Evolutionary conservation across 1,140 invertebrate species (phyloP).

Genomic region (Argopecten irradians): DNA sequence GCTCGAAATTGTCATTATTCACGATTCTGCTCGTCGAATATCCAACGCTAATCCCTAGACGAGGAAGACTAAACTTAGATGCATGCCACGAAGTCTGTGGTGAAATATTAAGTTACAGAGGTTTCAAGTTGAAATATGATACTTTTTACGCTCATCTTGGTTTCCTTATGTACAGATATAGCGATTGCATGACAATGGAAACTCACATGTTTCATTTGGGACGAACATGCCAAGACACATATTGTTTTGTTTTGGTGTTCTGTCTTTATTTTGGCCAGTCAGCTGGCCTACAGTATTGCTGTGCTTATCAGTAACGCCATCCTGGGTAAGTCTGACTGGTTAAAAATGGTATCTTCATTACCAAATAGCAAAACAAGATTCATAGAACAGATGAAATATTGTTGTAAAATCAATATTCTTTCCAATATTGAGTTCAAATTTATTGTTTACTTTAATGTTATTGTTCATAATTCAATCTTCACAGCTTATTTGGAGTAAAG

Average conservation of each 20-base stretch:
- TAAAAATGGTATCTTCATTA: too few species aligned
- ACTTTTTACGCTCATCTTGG: not conserved
- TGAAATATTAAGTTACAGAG: not conserved
- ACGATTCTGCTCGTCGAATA: not conserved
- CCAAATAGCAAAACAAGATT: too few species aligned
- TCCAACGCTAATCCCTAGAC: not conserved
- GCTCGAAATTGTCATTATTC: not conserved
- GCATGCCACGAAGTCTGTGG: not conserved
- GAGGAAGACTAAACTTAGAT: not conserved
- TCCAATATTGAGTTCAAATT: too few species aligned
- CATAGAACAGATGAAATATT: too few species aligned
- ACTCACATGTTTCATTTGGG: too few species aligned
- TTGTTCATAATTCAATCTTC: too few species aligned
- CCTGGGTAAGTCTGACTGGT: not conserved
- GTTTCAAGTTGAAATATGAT: not conserved
- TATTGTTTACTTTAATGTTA: too few species aligned
- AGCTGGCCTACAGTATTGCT: not conserved
- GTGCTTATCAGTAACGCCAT: not conserved
- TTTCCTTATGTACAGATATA: not conserved
- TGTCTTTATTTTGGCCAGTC: not conserved
- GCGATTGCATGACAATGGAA: not conserved
- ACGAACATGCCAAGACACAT: slow-evolving; percentile 1
- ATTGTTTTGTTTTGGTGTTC: not conserved
- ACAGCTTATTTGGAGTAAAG: too few species aligned
- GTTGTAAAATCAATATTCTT: too few species aligned